Evolutionary conservation across 1,140 invertebrate genomes (phyloP).

Genomic region (Zaprionus nigranus): DNA sequence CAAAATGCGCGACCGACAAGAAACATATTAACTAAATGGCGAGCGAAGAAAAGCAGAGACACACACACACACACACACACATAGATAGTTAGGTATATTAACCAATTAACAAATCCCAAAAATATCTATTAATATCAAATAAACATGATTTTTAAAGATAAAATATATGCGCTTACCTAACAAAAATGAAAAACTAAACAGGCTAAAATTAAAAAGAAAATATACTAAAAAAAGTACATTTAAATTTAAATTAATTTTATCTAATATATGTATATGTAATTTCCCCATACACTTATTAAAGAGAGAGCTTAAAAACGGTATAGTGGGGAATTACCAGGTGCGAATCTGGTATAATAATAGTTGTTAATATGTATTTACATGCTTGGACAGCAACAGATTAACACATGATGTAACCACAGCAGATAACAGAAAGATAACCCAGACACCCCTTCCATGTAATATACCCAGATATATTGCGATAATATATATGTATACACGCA

Average conservation of each 20-base stretch:
- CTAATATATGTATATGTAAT: slow-evolving; percentile 29
- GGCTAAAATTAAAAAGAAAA: slow-evolving; percentile 19
- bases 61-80: slow-evolving; percentile 9
- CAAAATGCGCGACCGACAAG: slow-evolving; percentile 35
- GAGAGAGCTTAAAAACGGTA: slow-evolving; percentile 59
- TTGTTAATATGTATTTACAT: slow-evolving; percentile 66
- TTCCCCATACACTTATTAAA: slow-evolving; percentile 69
- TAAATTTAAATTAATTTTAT: slow-evolving; percentile 43
- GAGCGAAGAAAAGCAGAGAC: neutral
- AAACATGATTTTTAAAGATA: slow-evolving; percentile 69
- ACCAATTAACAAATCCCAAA: slow-evolving; percentile 64
- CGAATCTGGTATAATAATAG: slow-evolving; percentile 43
- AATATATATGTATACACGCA: slow-evolving; percentile 19
- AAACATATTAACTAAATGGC: slow-evolving; percentile 6
- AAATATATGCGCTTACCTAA: slow-evolving; percentile 44
- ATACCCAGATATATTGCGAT: slow-evolving; percentile 17
- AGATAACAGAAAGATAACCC: neutral
- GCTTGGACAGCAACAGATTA: slow-evolving; percentile 41
- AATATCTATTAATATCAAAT: slow-evolving; percentile 64
- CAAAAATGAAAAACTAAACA: slow-evolving; percentile 34
- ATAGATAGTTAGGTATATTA: slow-evolving; percentile 74
- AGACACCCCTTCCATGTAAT: slow-evolving; percentile 22
- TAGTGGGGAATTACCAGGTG: slow-evolving; percentile 8
- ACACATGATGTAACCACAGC: neutral
- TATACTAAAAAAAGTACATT: slow-evolving; percentile 14